phyloP scores from a whole-genome alignment of 2,888 invertebrate genomes.

The Folsomia manolachei region DNA sequence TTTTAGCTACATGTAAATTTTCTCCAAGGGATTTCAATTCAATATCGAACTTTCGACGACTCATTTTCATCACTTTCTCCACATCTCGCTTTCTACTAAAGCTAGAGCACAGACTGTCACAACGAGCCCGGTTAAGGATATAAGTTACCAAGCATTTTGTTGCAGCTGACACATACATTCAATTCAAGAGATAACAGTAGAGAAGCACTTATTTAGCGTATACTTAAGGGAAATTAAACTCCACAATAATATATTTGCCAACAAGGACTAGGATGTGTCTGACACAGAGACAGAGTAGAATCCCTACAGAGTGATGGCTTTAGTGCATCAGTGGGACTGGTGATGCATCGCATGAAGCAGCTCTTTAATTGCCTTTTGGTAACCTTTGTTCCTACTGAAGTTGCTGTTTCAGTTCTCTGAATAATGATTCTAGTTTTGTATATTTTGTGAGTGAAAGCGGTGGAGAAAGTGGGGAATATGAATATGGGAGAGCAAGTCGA shows the following conservation, averaged over 20 bases:
- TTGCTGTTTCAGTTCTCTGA: too few relatives aligned
- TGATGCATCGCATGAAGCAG: neutral
- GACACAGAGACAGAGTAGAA: neutral
- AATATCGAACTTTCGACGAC: neutral
- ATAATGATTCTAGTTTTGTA: too few relatives aligned
- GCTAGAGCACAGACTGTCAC: too few relatives aligned
- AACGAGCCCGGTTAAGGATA: too few relatives aligned
- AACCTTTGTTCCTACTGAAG: constrained; percentile 15
- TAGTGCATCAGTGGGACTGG: neutral
- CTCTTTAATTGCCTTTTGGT: constrained; percentile 21
- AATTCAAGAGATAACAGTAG: neutral
- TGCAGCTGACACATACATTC: constrained; percentile 1
- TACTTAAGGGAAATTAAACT: neutral
- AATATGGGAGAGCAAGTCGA: too few relatives aligned
- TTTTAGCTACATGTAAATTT: too few relatives aligned
- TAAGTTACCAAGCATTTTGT: neutral
- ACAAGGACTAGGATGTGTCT: neutral
- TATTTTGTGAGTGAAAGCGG: too few relatives aligned
- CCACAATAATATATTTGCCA: constrained; percentile 5
- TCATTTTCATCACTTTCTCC: neutral
- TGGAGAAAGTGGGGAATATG: too few relatives aligned
- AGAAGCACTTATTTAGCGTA: neutral
- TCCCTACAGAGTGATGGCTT: neutral
- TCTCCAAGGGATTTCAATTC: neutral
- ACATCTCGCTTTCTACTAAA: too few relatives aligned